Conservation (phyloP, 2,888 invertebrate species). For the Cactoblastis cactorum region DNA sequence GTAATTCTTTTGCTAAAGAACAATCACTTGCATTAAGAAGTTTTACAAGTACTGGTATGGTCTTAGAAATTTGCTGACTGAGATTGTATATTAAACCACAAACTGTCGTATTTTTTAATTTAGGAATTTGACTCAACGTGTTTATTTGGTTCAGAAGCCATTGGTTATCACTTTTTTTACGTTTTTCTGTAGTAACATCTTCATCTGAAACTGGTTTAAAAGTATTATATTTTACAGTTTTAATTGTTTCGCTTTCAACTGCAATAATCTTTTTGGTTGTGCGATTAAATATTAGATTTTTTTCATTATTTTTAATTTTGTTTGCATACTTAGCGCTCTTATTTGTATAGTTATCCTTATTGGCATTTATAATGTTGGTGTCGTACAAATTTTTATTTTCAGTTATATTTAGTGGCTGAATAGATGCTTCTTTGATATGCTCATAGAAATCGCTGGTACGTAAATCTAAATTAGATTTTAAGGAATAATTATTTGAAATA, state of each 20-base stretch:
- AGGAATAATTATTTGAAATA: background rate
- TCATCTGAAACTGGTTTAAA: conserved; percentile 42
- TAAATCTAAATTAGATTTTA: background rate
- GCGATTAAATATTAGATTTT: background rate
- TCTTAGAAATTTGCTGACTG: conserved; percentile 14
- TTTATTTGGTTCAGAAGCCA: conserved; percentile 8
- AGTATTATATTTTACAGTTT: conserved; percentile 45
- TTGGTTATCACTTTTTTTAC: background rate
- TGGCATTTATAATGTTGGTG: background rate
- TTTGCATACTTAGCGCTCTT: background rate
- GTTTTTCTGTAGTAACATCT: conserved; percentile 24
- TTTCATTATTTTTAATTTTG: background rate
- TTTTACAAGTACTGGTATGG: conserved; percentile 15
- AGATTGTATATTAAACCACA: conserved; percentile 18
- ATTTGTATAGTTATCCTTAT: too few relatives aligned
- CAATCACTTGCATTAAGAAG: conserved; percentile 19
- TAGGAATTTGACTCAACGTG: background rate
- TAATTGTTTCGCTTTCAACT: background rate
- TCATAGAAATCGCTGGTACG: background rate
- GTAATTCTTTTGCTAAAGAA: conserved; percentile 1
- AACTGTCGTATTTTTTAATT: conserved; percentile 14
- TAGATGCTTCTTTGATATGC: background rate
- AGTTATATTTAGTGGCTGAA: background rate
- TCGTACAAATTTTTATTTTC: background rate
- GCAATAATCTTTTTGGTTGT: background rate